Percentiles rank a stretch among this genome's conserved stretches.
These are phyloP conservation scores for Samia ricini DNA, from an alignment of 1,140 invertebrate species.

Conservation along the genomic window DNA sequence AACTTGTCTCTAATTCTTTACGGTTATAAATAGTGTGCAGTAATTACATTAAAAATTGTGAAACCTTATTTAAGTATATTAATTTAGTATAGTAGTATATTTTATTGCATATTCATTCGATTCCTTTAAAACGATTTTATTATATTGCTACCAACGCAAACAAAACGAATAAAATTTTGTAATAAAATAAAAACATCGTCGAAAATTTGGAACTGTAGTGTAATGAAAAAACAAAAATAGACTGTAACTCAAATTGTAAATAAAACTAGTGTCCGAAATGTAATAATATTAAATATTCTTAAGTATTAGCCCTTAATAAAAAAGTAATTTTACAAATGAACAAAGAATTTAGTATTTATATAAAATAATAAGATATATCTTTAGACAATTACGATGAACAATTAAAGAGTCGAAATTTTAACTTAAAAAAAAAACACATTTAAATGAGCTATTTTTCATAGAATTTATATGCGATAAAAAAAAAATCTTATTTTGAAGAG, in stretches of 20 bases:
- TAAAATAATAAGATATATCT: too few species aligned
- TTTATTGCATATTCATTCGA: slow-evolving; percentile 27
- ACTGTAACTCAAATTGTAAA: background rate
- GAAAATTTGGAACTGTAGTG: background rate
- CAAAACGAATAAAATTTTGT: background rate
- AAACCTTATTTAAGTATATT: slow-evolving; percentile 33
- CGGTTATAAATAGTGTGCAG: slow-evolving; percentile 65
- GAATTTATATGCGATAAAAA: background rate
- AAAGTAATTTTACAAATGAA: too few species aligned
- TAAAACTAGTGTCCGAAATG: background rate
- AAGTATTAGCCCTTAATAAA: background rate
- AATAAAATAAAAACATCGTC: background rate
- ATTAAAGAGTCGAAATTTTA: background rate
- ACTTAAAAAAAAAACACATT: background rate
- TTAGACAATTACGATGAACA: background rate
- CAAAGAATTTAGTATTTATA: too few species aligned
- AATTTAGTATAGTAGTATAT: slow-evolving; percentile 22
- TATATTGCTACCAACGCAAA: background rate
- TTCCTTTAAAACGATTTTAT: background rate
- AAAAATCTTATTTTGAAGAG: too few species aligned
- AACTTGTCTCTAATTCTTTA: slow-evolving; percentile 32
- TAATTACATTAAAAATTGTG: slow-evolving; percentile 67
- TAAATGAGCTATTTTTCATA: background rate
- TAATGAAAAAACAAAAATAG: background rate
- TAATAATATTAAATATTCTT: too few species aligned